Evolutionary conservation across 2,888 invertebrate genomes (phyloP).

Genomic region (Athalia circularis): DNA sequence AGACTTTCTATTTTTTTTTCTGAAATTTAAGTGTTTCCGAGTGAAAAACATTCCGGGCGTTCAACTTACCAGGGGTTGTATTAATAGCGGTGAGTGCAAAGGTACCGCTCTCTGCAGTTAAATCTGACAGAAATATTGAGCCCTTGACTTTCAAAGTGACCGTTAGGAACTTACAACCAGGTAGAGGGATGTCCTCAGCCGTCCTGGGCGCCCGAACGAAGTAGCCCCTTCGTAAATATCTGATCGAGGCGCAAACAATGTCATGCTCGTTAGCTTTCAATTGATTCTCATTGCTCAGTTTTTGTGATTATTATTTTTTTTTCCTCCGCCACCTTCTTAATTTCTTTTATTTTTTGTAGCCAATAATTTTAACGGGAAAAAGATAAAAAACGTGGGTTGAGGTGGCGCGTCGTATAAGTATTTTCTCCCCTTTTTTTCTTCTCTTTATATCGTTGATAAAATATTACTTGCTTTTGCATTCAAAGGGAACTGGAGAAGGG

Average conservation of each 20-base stretch:
- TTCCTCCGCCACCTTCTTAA: not conserved
- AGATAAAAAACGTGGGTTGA: slow-evolving; percentile 25
- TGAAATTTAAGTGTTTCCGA: not conserved
- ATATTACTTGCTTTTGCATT: slow-evolving; percentile 36
- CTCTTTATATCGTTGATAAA: slow-evolving; percentile 32
- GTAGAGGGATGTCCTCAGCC: no score
- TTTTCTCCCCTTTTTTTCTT: not conserved
- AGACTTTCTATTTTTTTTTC: slow-evolving; percentile 2
- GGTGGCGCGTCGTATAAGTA: not conserved
- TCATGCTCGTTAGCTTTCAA: slow-evolving; percentile 59
- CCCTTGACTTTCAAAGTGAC: slow-evolving; percentile 1
- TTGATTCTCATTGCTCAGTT: slow-evolving; percentile 55
- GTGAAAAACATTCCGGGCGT: not conserved
- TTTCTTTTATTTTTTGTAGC: slow-evolving; percentile 11
- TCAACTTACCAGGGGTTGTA: slow-evolving; percentile 3
- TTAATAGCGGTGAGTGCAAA: slow-evolving; percentile 14
- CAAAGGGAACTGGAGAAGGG: slow-evolving; percentile 25
- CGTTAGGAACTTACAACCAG: not conserved
- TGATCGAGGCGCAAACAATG: slow-evolving; percentile 50
- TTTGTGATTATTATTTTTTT: slow-evolving; percentile 8
- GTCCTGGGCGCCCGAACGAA: not conserved
- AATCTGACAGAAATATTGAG: slow-evolving; percentile 20
- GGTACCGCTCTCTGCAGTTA: not conserved
- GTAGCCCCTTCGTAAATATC: not conserved
- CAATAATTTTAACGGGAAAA: slow-evolving; percentile 32